phyloP scores from a whole-genome alignment of 2,797 vertebrate genomes.

The Dipus sagitta region DNA sequence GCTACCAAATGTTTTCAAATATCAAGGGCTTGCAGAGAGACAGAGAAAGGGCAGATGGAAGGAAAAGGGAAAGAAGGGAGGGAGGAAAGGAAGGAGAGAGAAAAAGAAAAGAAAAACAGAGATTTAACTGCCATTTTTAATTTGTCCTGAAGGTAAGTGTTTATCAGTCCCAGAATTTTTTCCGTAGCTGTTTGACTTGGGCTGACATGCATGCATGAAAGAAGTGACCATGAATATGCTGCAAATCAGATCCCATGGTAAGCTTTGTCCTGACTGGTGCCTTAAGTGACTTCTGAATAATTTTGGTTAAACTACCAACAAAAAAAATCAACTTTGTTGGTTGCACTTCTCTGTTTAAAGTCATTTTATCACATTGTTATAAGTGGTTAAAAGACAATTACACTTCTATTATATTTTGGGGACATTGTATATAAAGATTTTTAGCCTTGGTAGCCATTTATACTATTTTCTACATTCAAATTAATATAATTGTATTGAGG shows the following conservation, averaged over 20 bases:
- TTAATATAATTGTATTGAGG: constrained; percentile 29
- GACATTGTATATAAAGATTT: constrained; percentile 13
- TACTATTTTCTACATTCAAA: background rate
- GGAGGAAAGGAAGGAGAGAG: background rate
- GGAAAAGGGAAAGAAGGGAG: no score
- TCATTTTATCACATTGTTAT: background rate
- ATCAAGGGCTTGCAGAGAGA: background rate
- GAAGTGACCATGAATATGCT: background rate
- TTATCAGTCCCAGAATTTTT: background rate
- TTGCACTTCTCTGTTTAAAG: background rate
- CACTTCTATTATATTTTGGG: background rate
- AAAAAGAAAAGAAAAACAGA: background rate
- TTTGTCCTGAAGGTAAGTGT: constrained; percentile 1
- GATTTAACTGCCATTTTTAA: background rate
- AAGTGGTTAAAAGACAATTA: background rate
- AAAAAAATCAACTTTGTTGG: background rate
- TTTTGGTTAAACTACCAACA: background rate
- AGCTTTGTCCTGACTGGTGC: background rate
- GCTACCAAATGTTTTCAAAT: background rate
- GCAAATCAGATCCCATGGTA: background rate
- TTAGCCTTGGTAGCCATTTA: constrained; percentile 15
- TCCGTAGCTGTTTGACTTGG: background rate
- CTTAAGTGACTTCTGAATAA: background rate
- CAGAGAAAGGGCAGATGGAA: background rate
- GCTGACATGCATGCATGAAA: background rate